These are phyloP conservation scores for Trichacis sp. DNA, from an alignment of 2,888 invertebrate species.

Conservation along the genomic window DNA sequence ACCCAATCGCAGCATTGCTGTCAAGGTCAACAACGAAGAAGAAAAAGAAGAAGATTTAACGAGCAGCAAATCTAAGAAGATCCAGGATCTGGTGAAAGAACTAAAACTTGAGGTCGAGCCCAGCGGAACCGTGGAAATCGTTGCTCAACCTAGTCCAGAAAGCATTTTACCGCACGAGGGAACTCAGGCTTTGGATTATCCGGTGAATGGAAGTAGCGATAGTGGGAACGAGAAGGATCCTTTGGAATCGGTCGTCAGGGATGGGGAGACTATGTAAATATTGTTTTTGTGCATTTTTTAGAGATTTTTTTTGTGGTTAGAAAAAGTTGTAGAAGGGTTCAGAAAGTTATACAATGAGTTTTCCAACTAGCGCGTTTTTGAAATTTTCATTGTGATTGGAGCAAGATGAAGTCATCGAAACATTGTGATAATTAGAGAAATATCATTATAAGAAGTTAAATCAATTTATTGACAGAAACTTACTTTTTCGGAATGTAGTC, in stretches of 20 bases:
- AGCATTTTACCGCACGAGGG: conserved; percentile 63
- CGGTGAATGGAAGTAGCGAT: conserved; percentile 48
- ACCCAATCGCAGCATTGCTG: conserved; percentile 38
- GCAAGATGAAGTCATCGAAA: too few relatives aligned
- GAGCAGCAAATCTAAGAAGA: conserved; percentile 46
- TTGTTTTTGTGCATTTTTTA: background rate
- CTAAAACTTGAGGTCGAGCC: conserved; percentile 62
- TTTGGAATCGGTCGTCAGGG: conserved; percentile 66
- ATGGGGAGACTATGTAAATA: conserved; percentile 67
- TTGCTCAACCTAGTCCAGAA: conserved; percentile 59
- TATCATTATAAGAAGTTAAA: too few relatives aligned
- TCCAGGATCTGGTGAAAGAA: conserved; percentile 62
- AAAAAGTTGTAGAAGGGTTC: too few relatives aligned
- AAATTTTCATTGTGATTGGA: too few relatives aligned
- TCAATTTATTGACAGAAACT: too few relatives aligned
- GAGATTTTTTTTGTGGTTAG: background rate
- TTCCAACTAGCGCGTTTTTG: too few relatives aligned
- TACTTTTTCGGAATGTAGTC: too few relatives aligned
- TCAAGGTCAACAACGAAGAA: conserved; percentile 28
- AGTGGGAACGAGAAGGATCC: conserved; percentile 64
- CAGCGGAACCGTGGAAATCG: conserved; percentile 58
- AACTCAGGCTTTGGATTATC: conserved; percentile 59
- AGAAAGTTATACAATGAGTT: too few relatives aligned
- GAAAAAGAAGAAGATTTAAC: conserved; percentile 39
- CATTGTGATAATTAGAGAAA: too few relatives aligned